Evolutionary conservation across 2,888 invertebrate genomes (phyloP).

Genomic region (Icerya purchasi): DNA sequence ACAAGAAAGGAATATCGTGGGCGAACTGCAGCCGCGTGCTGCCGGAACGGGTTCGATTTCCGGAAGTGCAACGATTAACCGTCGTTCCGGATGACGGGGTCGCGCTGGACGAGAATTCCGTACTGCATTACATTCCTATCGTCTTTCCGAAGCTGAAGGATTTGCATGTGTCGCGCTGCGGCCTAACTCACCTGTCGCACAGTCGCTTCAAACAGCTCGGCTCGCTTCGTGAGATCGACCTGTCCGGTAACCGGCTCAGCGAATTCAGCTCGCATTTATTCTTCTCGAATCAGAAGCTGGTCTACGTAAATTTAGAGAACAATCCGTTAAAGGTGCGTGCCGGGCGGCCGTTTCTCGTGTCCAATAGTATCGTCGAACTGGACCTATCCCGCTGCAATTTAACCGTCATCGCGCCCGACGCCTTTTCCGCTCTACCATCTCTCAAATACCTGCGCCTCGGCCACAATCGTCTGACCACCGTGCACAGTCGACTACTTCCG

Average conservation of each 20-base stretch:
- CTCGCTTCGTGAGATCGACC: conserved; percentile 21
- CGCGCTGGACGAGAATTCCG: not conserved
- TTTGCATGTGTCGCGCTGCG: conserved; percentile 5
- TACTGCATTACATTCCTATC: conserved; percentile 8
- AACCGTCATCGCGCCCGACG: conserved; percentile 14
- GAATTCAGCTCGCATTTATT: conserved; percentile 18
- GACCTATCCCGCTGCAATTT: conserved; percentile 10
- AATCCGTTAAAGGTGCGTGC: conserved; percentile 2
- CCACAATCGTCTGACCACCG: conserved; percentile 2
- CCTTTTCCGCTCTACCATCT: conserved; percentile 24
- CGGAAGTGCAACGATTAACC: conserved; percentile 6
- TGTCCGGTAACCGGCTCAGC: conserved; percentile 17
- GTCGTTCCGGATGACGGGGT: not conserved
- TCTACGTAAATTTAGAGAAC: conserved; percentile 8
- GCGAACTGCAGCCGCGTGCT: conserved; percentile 12
- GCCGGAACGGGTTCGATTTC: not conserved
- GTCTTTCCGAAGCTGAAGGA: conserved; percentile 10
- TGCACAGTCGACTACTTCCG: conserved; percentile 8
- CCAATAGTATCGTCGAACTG: conserved; percentile 9
- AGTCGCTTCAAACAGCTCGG: conserved; percentile 25
- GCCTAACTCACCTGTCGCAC: conserved; percentile 4
- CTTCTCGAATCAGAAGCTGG: conserved; percentile 8
- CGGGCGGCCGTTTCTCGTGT: conserved; percentile 7
- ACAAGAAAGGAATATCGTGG: conserved; percentile 1
- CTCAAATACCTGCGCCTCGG: conserved; percentile 23